These are phyloP conservation scores for Chionodraco myersi DNA, from an alignment of 2,113 vertebrate species.

Conservation along the genomic window DNA sequence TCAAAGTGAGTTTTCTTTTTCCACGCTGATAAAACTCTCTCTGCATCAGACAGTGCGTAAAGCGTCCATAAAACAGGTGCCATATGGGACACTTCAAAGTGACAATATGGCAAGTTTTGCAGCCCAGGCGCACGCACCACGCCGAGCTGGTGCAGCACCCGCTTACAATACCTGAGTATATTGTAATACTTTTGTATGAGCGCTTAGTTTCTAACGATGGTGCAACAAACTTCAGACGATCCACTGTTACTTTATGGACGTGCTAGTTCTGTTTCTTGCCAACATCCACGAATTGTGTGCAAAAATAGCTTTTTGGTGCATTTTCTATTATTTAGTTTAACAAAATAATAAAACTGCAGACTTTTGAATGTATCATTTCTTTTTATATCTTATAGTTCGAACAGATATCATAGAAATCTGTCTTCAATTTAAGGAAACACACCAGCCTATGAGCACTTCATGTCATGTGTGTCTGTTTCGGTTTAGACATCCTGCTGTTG, in stretches of 20 bases:
- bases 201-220: background rate
- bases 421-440: conserved; percentile 7
- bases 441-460: conserved; percentile 27
- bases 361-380: background rate
- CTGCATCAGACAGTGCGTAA: conserved; percentile 46
- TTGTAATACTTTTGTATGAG: conserved; percentile 21
- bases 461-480: conserved; percentile 53
- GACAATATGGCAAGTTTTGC: conserved; percentile 65
- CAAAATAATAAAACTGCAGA: background rate
- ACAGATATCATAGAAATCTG: background rate
- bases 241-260: conserved; percentile 31
- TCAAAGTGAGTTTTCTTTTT: conserved; percentile 48
- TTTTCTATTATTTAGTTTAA: background rate
- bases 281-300: conserved; percentile 12
- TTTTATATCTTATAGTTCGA: background rate
- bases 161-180: conserved; percentile 40
- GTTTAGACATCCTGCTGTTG: conserved; percentile 50
- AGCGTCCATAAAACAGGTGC: conserved; percentile 76
- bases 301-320: background rate
- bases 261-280: conserved; percentile 25
- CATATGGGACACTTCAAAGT: conserved; percentile 64
- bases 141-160: conserved; percentile 35
- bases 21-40: conserved; percentile 36
- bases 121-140: conserved; percentile 44
- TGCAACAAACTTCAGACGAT: conserved; percentile 53